phyloP scores from a whole-genome alignment of 64 coral and sea anemone species.

The Dendrophyllia cribrosa region DNA sequence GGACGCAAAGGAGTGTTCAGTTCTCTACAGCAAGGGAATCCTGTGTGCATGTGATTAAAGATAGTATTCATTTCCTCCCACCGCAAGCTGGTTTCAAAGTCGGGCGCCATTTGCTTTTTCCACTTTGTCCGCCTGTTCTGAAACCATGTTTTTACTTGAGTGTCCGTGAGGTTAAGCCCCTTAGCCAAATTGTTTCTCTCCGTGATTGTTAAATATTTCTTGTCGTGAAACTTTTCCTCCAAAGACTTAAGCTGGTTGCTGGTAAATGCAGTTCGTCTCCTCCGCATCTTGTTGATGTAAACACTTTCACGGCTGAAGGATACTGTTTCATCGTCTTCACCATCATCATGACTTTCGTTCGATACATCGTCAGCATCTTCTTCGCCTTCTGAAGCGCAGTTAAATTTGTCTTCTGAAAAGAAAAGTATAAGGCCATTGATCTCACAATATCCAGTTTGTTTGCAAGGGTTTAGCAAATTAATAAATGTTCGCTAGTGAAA shows the following conservation, averaged over 20 bases:
- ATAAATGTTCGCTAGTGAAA: neutral
- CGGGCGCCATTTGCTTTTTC: constrained; percentile 87
- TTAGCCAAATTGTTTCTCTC: constrained; percentile 93
- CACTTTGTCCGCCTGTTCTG: constrained; percentile 98
- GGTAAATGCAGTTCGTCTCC: constrained; percentile 91
- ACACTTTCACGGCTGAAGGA: neutral
- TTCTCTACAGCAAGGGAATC: constrained; percentile 22
- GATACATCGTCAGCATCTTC: neutral
- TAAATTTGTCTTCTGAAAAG: neutral
- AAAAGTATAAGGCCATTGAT: neutral
- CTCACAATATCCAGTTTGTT: neutral
- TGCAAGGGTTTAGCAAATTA: too few species aligned
- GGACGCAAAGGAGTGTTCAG: constrained; percentile 20
- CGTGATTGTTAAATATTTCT: constrained; percentile 95
- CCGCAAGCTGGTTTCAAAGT: constrained; percentile 37
- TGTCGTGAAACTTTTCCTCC: constrained; percentile 92
- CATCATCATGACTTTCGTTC: neutral
- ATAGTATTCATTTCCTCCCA: constrained; percentile 46
- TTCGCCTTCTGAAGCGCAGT: neutral
- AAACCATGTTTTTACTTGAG: constrained; percentile 99
- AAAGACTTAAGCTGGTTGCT: constrained; percentile 95
- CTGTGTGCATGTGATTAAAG: constrained; percentile 6
- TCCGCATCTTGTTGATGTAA: constrained; percentile 65
- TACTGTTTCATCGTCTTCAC: neutral
- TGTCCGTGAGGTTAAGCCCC: constrained; percentile 82